A percentile compares a stretch with the other conserved stretches of the same genome.
Evolutionary conservation across 2,888 invertebrate species (phyloP).

Genomic region (Nephrocerus scutellatus): DNA sequence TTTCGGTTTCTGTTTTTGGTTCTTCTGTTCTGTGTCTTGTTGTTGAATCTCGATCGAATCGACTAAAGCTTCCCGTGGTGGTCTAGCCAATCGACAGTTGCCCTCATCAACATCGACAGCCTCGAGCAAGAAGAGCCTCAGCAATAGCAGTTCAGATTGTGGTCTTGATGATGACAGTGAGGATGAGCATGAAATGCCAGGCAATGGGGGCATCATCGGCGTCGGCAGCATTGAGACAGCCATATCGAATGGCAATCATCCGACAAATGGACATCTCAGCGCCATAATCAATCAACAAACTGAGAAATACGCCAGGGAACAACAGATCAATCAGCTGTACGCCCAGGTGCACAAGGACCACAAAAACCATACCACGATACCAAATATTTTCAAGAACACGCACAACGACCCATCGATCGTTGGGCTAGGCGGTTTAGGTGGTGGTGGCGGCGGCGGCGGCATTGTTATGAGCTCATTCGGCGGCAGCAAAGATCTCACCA

Average conservation of each 20-base stretch:
- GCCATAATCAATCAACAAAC: conserved; percentile 29
- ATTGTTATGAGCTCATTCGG: conserved; percentile 42
- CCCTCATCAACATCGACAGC: conserved; percentile 46
- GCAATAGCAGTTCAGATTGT: conserved; percentile 65
- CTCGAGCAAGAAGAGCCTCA: conserved; percentile 49
- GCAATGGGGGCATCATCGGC: conserved; percentile 51
- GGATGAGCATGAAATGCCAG: conserved; percentile 32
- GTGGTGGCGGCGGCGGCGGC: conserved; percentile 21
- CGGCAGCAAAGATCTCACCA: conserved; percentile 44
- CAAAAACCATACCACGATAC: conserved; percentile 37
- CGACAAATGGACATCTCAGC: conserved; percentile 36
- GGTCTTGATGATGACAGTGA: conserved; percentile 56
- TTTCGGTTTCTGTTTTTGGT: neutral
- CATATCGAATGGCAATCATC: conserved; percentile 48
- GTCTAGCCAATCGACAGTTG: conserved; percentile 65
- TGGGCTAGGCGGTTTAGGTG: conserved; percentile 17
- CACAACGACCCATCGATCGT: conserved; percentile 33
- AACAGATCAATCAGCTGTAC: conserved; percentile 48
- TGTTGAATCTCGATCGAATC: conserved; percentile 21
- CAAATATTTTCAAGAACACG: conserved; percentile 40
- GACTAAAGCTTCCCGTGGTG: conserved; percentile 62
- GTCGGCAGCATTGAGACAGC: conserved; percentile 55
- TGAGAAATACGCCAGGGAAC: conserved; percentile 32
- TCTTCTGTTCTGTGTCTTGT: neutral
- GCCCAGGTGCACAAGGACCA: conserved; percentile 54